Conservation (phyloP, 2,797 vertebrate genomes). For the Pygocentrus nattereri region DNA sequence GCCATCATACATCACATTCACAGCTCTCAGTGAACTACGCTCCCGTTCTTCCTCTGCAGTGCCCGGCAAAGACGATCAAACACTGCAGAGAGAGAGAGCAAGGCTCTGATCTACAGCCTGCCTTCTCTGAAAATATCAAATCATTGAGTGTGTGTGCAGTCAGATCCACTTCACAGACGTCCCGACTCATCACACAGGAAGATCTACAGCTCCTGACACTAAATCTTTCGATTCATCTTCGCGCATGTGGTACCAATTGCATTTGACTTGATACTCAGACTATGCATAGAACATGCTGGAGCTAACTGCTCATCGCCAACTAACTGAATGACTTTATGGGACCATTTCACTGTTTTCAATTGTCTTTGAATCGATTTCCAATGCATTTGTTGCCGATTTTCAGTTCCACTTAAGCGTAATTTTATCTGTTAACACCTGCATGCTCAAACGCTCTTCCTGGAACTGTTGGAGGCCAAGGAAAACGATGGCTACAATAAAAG, state of each 20-base stretch:
- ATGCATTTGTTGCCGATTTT: background rate
- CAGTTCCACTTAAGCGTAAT: background rate
- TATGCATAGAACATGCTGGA: background rate
- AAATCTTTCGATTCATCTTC: constrained; percentile 69
- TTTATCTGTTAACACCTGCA: background rate
- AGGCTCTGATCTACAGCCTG: constrained; percentile 66
- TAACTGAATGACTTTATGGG: background rate
- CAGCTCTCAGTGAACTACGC: no score
- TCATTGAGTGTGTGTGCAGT: constrained; percentile 78
- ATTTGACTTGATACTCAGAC: constrained; percentile 35
- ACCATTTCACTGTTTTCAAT: background rate
- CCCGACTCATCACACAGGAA: constrained; percentile 72
- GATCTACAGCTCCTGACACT: constrained; percentile 73
- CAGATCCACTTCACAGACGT: constrained; percentile 74
- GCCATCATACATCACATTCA: no score
- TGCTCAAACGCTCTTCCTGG: background rate
- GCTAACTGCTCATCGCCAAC: background rate
- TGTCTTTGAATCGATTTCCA: background rate
- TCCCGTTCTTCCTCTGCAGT: no score
- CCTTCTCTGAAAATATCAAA: constrained; percentile 74
- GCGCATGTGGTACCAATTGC: constrained; percentile 58
- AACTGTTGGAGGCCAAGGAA: background rate
- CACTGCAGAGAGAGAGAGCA: background rate
- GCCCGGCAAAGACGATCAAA: no score
- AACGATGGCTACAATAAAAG: background rate